Evolutionary conservation across 2,113 vertebrate genomes (phyloP).

Genomic region (Sphaerodactylus townsendi): DNA sequence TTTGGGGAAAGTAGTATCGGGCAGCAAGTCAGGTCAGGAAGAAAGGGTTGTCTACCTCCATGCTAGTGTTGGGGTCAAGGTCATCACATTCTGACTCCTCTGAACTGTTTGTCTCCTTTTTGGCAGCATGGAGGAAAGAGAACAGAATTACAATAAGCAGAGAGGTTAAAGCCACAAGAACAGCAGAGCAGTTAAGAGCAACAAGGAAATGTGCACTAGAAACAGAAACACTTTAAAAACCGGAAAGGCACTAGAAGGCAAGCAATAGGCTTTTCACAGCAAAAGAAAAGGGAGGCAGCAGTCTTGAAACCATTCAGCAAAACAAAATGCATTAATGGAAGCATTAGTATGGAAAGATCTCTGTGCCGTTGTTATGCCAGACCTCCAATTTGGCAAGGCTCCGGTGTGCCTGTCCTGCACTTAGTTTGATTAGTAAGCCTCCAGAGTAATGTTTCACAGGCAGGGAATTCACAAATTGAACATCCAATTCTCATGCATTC

Average conservation of each 20-base stretch:
- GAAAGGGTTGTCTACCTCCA: conserved; percentile 90
- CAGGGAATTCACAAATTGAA: neutral
- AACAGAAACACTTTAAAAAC: conserved; percentile 37
- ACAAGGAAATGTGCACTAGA: conserved; percentile 37
- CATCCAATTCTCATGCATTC: neutral
- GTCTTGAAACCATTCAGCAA: conserved; percentile 1
- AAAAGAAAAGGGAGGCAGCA: conserved; percentile 40
- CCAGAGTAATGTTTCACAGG: neutral
- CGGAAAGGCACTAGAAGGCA: conserved; percentile 15
- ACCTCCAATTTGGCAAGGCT: neutral
- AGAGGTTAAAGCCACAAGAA: conserved; percentile 26
- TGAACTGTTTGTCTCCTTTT: conserved; percentile 94
- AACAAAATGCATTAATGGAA: conserved; percentile 45
- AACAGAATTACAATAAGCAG: conserved; percentile 72
- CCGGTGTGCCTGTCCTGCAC: neutral
- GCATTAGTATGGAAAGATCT: conserved; percentile 50
- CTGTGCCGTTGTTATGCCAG: conserved; percentile 53
- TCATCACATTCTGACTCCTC: conserved; percentile 99
- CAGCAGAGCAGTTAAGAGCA: conserved; percentile 47
- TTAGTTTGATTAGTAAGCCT: neutral
- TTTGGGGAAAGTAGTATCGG: neutral
- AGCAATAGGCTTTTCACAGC: conserved; percentile 68
- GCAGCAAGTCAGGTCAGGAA: conserved; percentile 29
- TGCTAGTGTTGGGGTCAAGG: conserved; percentile 94
- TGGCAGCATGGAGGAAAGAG: conserved; percentile 80